phyloP scores from a whole-genome alignment of 2,797 vertebrate species.

The Gymnocypris eckloni region DNA sequence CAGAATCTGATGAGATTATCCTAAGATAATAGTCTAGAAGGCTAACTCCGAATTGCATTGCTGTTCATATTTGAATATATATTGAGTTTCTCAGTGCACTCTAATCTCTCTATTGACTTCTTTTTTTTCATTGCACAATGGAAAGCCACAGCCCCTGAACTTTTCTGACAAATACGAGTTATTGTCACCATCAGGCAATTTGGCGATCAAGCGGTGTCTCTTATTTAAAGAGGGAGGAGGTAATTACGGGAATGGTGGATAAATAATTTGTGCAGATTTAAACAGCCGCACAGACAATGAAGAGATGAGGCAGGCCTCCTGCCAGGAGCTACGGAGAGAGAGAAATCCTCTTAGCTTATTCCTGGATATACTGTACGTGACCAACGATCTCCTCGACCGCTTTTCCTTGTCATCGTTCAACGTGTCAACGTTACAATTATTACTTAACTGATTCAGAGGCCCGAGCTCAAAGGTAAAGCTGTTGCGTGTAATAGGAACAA shows the following conservation, averaged over 20 bases:
- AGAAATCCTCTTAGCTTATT: constrained; percentile 44
- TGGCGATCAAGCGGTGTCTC: constrained; percentile 48
- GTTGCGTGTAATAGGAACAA: constrained; percentile 52
- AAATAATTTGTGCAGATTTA: constrained; percentile 48
- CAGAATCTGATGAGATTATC: constrained; percentile 64
- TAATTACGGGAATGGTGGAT: constrained; percentile 54
- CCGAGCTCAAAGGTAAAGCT: constrained; percentile 53
- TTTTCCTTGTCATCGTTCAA: constrained; percentile 44
- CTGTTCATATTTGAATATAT: constrained; percentile 65
- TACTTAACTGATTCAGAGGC: constrained; percentile 48
- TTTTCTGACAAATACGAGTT: constrained; percentile 47
- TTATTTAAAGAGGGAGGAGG: constrained; percentile 54
- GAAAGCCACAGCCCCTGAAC: constrained; percentile 43
- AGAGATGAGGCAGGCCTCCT: constrained; percentile 21
- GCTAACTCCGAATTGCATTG: constrained; percentile 58
- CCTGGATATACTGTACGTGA: constrained; percentile 47
- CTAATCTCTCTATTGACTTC: constrained; percentile 61
- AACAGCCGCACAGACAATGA: constrained; percentile 40
- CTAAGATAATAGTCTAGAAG: constrained; percentile 58
- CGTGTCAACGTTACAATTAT: constrained; percentile 52
- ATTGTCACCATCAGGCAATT: constrained; percentile 56
- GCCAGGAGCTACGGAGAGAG: constrained; percentile 23
- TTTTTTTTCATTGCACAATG: constrained; percentile 46
- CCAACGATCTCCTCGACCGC: constrained; percentile 39
- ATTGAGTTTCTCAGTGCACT: constrained; percentile 59